phyloP scores from a whole-genome alignment of 1,140 invertebrate species.

The Macrostomum lignano region DNA sequence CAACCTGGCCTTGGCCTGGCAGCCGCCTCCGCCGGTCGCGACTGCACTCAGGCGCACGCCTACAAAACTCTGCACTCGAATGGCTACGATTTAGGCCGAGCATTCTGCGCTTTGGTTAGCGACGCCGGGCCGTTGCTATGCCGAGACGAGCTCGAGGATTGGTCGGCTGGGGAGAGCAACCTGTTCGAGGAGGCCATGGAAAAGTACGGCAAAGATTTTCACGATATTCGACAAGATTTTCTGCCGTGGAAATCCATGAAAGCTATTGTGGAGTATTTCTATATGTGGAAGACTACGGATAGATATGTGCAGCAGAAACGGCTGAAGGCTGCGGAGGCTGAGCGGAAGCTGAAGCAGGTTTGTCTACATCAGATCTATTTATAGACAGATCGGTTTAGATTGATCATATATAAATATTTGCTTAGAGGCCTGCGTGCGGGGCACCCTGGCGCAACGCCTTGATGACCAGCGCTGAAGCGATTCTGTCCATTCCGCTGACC shows the following conservation, averaged over 20 bases:
- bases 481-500: too few species aligned
- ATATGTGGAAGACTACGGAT: slow-evolving; percentile 99
- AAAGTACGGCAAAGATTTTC: slow-evolving; percentile 98
- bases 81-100: too few species aligned
- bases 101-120: too few species aligned
- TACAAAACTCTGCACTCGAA: too few species aligned
- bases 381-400: too few species aligned
- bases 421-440: too few species aligned
- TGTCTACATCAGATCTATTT: too few species aligned
- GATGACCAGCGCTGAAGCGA: too few species aligned
- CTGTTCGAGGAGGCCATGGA: slow-evolving; percentile 89
- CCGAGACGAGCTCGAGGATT: slow-evolving; percentile 98
- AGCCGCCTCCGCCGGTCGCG: slow-evolving; percentile 80
- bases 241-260: slow-evolving; percentile 95
- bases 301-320: slow-evolving; percentile 66
- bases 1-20: slow-evolving; percentile 94
- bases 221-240: slow-evolving; percentile 86
- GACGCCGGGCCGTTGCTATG: too few species aligned
- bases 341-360: slow-evolving; percentile 74
- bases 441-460: too few species aligned
- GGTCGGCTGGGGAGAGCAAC: slow-evolving; percentile 93
- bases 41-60: too few species aligned
- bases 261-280: slow-evolving; percentile 98
- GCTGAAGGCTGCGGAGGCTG: slow-evolving; percentile 84
- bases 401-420: too few species aligned